These are phyloP conservation scores for Lobophora halterata DNA, from an alignment of 2,888 invertebrate genomes.

Conservation along the genomic window DNA sequence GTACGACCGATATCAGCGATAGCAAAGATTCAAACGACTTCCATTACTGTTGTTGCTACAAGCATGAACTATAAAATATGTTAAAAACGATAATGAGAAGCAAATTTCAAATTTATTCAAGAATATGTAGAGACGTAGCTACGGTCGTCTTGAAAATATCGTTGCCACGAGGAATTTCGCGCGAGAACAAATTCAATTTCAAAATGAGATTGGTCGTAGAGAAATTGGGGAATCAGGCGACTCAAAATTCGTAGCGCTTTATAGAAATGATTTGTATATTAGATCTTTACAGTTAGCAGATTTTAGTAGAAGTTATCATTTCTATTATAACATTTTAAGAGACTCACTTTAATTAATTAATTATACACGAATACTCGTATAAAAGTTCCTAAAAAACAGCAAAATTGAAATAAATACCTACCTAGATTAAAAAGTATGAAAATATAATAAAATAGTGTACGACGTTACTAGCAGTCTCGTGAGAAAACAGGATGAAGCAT, in stretches of 20 bases:
- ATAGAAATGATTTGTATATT: no score
- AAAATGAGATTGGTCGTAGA: conserved; percentile 62
- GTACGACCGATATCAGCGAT: conserved; percentile 32
- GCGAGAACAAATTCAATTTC: conserved; percentile 69
- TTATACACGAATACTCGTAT: no score
- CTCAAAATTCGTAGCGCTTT: no score
- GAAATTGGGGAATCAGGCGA: conserved; percentile 45
- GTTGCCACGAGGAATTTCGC: conserved; percentile 61
- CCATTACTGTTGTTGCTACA: conserved; percentile 44
- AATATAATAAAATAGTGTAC: neutral
- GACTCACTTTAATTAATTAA: no score
- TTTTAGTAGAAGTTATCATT: no score
- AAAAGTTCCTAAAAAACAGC: no score
- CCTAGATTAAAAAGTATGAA: neutral
- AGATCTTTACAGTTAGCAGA: no score
- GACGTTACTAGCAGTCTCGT: neutral
- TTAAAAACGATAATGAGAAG: conserved; percentile 32
- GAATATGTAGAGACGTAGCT: conserved; percentile 21
- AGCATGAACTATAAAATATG: neutral
- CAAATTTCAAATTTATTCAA: conserved; percentile 5
- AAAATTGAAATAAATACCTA: no score
- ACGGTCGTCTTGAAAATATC: conserved; percentile 47
- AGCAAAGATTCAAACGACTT: conserved; percentile 35
- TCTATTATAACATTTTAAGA: no score
- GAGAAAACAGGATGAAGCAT: conserved; percentile 5